Evolutionary conservation across 2,888 invertebrate genomes (phyloP).

Genomic region (Adelognathus sp.): DNA sequence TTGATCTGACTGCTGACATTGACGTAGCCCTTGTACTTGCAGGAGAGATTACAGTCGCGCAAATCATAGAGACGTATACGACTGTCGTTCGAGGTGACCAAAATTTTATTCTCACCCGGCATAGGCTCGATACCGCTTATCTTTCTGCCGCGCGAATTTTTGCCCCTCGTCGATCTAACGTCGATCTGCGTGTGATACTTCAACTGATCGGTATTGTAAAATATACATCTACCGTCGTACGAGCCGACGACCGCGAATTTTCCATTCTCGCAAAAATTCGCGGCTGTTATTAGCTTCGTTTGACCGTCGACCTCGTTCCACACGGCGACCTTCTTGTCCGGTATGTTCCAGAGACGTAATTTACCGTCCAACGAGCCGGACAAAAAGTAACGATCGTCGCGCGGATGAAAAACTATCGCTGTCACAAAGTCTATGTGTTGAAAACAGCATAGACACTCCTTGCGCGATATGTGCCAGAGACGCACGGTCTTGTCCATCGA

Average conservation of each 20-base stretch:
- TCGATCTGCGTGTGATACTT: constrained; percentile 99
- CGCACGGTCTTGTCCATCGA: constrained; percentile 99
- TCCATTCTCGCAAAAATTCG: constrained; percentile 98
- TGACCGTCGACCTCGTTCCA: constrained; percentile 99
- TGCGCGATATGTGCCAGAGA: constrained; percentile 98
- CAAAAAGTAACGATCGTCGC: constrained; percentile 94
- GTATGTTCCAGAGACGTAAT: constrained; percentile 99
- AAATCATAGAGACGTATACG: constrained; percentile 97
- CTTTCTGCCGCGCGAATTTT: constrained; percentile 96
- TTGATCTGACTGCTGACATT: constrained; percentile 98
- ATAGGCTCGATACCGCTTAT: constrained; percentile 99
- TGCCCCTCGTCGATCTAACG: constrained; percentile 96
- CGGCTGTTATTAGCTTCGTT: constrained; percentile 96
- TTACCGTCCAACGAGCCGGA: constrained; percentile 99
- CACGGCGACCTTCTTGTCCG: constrained; percentile 98
- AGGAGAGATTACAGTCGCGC: constrained; percentile 95
- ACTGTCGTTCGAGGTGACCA: constrained; percentile 99
- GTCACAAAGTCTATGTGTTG: constrained; percentile 99
- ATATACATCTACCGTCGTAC: constrained; percentile 98
- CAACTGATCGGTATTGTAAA: constrained; percentile 98
- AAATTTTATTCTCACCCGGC: constrained; percentile 97
- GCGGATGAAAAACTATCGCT: constrained; percentile 98
- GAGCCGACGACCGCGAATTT: constrained; percentile 99
- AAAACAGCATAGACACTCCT: constrained; percentile 99
- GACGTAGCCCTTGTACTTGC: constrained; percentile 96